Conservation (phyloP, 2,113 vertebrate genomes). For the Pseudois nayaur region DNA sequence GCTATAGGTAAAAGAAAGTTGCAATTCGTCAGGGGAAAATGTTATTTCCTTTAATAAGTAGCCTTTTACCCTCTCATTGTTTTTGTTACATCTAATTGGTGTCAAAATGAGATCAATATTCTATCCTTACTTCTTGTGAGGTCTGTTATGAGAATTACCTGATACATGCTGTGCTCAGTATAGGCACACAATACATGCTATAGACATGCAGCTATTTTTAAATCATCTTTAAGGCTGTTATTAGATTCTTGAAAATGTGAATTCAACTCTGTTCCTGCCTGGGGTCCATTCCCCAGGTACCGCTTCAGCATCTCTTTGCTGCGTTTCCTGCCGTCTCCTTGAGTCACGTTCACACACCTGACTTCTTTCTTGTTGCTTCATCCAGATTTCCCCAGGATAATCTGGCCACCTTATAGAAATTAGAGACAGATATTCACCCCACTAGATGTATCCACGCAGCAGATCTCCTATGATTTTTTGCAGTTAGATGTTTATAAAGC, state of each 20-base stretch:
- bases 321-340: background rate
- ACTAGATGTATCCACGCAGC: background rate
- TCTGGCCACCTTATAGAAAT: background rate
- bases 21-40: background rate
- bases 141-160: background rate
- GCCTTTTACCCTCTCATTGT: conserved; percentile 38
- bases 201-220: background rate
- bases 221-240: background rate
- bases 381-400: background rate
- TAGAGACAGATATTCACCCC: background rate
- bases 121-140: background rate
- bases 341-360: background rate
- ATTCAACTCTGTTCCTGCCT: background rate
- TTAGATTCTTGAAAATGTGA: background rate
- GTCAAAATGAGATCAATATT: conserved; percentile 37
- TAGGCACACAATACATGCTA: background rate
- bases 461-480: background rate
- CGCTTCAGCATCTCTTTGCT: background rate
- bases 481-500: background rate
- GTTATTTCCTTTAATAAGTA: conserved; percentile 29
- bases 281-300: background rate
- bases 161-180: background rate
- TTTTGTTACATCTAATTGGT: conserved; percentile 60
- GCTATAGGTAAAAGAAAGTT: background rate
- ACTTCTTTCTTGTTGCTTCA: background rate